phyloP scores from a whole-genome alignment of 2,888 invertebrate species.

The Melanargia galathea region DNA sequence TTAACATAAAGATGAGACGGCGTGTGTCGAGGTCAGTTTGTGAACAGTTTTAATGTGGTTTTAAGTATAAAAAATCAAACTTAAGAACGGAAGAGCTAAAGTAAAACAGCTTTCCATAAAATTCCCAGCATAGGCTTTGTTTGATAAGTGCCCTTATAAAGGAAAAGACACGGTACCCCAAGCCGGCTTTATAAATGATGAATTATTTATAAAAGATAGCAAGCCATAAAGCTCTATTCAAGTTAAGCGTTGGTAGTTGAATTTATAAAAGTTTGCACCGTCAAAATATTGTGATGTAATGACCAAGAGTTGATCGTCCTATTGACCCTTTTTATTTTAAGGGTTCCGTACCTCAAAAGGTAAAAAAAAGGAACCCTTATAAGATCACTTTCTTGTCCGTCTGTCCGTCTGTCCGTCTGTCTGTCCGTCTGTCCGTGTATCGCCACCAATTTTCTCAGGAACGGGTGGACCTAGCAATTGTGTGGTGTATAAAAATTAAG shows the following conservation, averaged over 20 bases:
- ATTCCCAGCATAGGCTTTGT: constrained; percentile 10
- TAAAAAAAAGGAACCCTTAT: no score
- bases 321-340: not conserved
- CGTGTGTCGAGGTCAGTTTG: no score
- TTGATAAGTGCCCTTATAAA: not conserved
- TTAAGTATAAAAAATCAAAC: not conserved
- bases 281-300: constrained; percentile 3
- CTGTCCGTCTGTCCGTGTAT: no score
- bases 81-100: not conserved
- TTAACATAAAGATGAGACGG: no score
- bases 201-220: constrained; percentile 45
- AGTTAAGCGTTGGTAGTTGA: constrained; percentile 47
- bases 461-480: no score
- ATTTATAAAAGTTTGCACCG: constrained; percentile 40
- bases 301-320: not conserved
- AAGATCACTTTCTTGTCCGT: no score
- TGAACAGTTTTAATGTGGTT: no score
- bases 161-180: constrained; percentile 1
- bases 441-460: no score
- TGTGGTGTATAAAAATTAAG: no score
- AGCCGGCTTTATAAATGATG: constrained; percentile 31
- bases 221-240: constrained; percentile 24
- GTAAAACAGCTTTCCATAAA: not conserved
- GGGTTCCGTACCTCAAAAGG: no score
- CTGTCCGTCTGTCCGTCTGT: no score